Percentiles rank a stretch among this genome's conserved stretches.
Conservation (phyloP, 2,113 vertebrate species). For the Harpagus bidentatus region DNA sequence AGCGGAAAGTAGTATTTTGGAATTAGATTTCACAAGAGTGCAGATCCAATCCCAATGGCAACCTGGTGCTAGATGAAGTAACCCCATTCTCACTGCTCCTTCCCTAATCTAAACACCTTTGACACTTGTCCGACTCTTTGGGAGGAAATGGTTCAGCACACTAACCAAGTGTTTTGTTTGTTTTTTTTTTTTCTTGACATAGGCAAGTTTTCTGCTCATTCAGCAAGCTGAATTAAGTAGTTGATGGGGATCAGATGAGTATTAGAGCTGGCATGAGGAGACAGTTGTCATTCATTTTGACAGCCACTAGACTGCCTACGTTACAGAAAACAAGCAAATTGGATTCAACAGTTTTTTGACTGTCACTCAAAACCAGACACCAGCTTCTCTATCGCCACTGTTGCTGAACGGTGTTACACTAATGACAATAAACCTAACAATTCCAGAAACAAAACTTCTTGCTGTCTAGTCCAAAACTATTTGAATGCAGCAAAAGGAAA, state of each 20-base stretch:
- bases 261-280: neutral
- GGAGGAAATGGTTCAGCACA: neutral
- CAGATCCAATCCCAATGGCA: neutral
- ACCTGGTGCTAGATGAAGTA: neutral
- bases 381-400: neutral
- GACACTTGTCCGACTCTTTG: neutral
- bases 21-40: neutral
- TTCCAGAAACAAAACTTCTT: neutral
- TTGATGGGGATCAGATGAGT: neutral
- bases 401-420: neutral
- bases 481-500: neutral
- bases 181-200: neutral
- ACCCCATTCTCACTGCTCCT: neutral
- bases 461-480: neutral
- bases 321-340: neutral
- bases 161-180: neutral
- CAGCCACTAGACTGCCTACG: neutral
- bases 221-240: neutral
- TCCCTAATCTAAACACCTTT: neutral
- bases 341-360: neutral
- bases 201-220: neutral
- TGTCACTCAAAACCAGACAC: neutral
- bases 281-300: neutral
- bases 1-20: neutral
- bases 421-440: neutral